Conservation (phyloP, 30 jellyfish, hydroid and myxozoan species). For the Pelagia noctiluca region DNA sequence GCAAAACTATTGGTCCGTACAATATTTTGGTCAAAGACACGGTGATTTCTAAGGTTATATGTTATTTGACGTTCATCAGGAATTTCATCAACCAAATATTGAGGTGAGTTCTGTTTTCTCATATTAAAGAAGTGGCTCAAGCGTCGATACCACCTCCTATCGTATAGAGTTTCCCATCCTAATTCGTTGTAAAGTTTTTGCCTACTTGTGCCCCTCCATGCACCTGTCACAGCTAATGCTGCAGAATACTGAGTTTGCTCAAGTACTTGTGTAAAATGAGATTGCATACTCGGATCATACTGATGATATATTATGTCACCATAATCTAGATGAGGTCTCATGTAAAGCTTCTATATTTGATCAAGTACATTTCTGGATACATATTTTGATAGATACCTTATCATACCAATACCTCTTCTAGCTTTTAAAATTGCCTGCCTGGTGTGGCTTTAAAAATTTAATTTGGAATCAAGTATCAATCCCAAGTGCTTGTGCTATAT, state of each 20-base stretch:
- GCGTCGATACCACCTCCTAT: slow-evolving; percentile 5
- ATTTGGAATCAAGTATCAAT: slow-evolving; percentile 26
- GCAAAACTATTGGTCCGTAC: neutral
- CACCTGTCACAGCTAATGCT: slow-evolving; percentile 43
- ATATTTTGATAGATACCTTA: too few relatives aligned
- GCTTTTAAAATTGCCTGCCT: slow-evolving; percentile 21
- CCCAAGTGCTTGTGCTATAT: too few relatives aligned
- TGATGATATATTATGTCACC: slow-evolving; percentile 45
- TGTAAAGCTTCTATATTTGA: too few relatives aligned
- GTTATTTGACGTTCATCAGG: too few relatives aligned
- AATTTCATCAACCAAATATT: too few relatives aligned
- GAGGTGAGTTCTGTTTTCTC: slow-evolving; percentile 1
- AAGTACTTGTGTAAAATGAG: slow-evolving; percentile 3
- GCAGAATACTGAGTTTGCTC: too few relatives aligned
- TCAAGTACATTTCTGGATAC: too few relatives aligned
- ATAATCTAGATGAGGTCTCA: slow-evolving; percentile 40
- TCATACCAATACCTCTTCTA: too few relatives aligned
- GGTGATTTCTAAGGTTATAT: too few relatives aligned
- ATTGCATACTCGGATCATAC: neutral
- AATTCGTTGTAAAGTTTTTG: neutral
- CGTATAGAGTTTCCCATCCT: too few relatives aligned
- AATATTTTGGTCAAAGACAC: too few relatives aligned
- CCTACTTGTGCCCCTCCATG: slow-evolving; percentile 39
- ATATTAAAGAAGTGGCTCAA: neutral
- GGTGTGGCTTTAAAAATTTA: slow-evolving; percentile 24